Evolutionary conservation across 2,797 vertebrate genomes (phyloP).

Genomic region (Acipenser oxyrinchus): DNA sequence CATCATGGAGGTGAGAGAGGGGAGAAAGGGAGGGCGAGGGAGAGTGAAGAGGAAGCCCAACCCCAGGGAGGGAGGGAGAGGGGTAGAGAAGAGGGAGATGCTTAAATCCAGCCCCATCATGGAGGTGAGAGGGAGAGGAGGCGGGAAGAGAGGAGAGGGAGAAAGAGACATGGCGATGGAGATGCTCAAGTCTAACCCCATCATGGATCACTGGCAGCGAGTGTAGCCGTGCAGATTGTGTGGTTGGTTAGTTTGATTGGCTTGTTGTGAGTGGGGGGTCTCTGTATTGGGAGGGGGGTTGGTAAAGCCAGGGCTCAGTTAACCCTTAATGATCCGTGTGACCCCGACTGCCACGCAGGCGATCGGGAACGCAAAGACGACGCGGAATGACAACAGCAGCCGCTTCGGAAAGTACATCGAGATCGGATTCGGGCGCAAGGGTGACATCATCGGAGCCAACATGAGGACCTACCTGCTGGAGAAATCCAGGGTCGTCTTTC

Average conservation of each 20-base stretch:
- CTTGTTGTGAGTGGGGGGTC: no score
- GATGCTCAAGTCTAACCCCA: no score
- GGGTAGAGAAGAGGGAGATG: neutral
- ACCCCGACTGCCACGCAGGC: constrained; percentile 40
- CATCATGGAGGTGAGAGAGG: constrained; percentile 61
- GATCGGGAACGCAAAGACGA: constrained; percentile 72
- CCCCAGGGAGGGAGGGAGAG: neutral
- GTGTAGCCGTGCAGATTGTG: neutral
- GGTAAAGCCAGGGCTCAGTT: neutral
- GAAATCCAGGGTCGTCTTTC: constrained; percentile 73
- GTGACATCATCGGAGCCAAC: constrained; percentile 61
- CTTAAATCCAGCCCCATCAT: constrained; percentile 53
- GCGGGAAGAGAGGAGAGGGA: neutral
- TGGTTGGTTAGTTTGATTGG: neutral
- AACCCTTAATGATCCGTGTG: neutral
- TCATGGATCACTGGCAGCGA: neutral
- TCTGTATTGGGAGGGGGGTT: neutral
- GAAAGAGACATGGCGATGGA: no score
- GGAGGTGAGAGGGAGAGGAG: constrained; percentile 50
- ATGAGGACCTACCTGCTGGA: constrained; percentile 73
- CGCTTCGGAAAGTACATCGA: constrained; percentile 75
- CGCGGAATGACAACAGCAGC: constrained; percentile 73
- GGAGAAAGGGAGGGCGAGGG: neutral
- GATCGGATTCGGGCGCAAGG: constrained; percentile 57
- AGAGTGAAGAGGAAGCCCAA: no score